Percentiles rank a stretch among this genome's conserved stretches.
These are phyloP conservation scores for Campylorhamphus procurvoides DNA, from an alignment of 2,113 vertebrate genomes.

Conservation along the genomic window DNA sequence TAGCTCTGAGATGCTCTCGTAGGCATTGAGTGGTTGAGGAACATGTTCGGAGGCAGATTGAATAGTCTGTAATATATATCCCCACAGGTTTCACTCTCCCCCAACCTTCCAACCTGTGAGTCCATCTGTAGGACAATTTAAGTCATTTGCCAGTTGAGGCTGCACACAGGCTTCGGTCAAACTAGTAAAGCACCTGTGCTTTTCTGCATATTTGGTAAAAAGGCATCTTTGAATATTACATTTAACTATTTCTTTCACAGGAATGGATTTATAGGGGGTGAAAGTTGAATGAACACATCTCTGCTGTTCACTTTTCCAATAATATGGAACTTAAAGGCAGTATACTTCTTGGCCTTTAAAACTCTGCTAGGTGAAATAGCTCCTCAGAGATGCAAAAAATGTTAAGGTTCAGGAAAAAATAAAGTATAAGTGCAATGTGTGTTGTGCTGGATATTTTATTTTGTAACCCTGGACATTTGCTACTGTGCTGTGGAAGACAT, in stretches of 20 bases:
- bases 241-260: neutral
- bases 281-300: neutral
- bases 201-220: neutral
- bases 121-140: neutral
- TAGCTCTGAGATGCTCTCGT: neutral
- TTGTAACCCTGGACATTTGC: neutral
- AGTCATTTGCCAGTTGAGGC: neutral
- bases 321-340: neutral
- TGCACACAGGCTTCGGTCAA: neutral
- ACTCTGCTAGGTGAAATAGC: neutral
- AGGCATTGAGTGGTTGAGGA: neutral
- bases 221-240: neutral
- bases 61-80: neutral
- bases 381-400: neutral
- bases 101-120: neutral
- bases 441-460: neutral
- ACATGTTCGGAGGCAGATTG: neutral
- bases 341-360: neutral
- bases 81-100: accelerated
- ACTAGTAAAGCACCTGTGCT: neutral
- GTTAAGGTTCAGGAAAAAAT: neutral
- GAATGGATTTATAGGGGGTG: neutral
- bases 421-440: neutral
- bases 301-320: neutral
- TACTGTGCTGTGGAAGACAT: neutral